These are phyloP conservation scores for Erebia epiphron DNA, from an alignment of 2,888 invertebrate genomes.

Conservation along the genomic window DNA sequence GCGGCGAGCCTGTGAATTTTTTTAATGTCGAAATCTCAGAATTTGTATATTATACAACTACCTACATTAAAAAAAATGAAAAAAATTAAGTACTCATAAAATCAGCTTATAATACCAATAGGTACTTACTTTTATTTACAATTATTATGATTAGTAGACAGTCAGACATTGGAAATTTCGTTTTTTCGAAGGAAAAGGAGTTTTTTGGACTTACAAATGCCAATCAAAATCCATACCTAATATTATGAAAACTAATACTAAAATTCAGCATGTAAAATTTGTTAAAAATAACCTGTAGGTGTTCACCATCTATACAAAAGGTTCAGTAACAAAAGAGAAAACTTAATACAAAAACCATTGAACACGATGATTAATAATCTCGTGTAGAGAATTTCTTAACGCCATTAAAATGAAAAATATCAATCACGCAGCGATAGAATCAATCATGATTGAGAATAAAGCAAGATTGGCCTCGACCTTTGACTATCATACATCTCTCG, in stretches of 20 bases:
- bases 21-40: neutral
- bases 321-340: constrained; percentile 4
- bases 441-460: constrained; percentile 37
- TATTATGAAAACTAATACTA: too few species aligned
- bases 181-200: too few species aligned
- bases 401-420: constrained; percentile 33
- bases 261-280: too few species aligned
- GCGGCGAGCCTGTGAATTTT: constrained; percentile 1
- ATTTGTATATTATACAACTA: neutral
- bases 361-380: constrained; percentile 28
- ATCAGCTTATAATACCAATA: too few species aligned
- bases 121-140: too few species aligned
- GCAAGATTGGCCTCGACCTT: constrained; percentile 54
- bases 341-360: constrained; percentile 7
- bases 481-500: constrained; percentile 46
- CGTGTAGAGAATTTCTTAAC: constrained; percentile 35
- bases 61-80: neutral
- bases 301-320: neutral
- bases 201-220: too few species aligned
- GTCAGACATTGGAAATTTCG: too few species aligned
- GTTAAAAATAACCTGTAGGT: too few species aligned
- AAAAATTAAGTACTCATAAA: too few species aligned
- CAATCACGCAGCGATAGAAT: constrained; percentile 36
- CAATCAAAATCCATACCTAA: too few species aligned
- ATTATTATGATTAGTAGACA: too few species aligned